Conservation (phyloP, 2,888 invertebrate species). For the Eurois occulta region DNA sequence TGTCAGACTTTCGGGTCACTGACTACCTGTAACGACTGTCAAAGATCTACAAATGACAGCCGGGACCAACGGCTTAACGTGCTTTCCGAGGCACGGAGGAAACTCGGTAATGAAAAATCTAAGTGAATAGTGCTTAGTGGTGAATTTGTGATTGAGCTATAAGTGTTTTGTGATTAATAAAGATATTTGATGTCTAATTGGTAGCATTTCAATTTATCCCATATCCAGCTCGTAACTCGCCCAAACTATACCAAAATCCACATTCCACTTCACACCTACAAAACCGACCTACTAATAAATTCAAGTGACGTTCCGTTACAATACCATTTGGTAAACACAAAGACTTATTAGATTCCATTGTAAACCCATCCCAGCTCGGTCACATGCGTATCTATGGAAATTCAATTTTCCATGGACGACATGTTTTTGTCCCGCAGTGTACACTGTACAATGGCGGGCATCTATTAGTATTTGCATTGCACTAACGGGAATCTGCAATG, state of each 20-base stretch:
- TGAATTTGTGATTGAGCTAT: too few species aligned
- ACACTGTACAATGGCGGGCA: constrained; percentile 78
- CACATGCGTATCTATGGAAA: constrained; percentile 82
- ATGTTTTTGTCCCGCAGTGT: constrained; percentile 80
- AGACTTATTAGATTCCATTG: constrained; percentile 65
- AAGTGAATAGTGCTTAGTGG: too few species aligned
- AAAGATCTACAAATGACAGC: too few species aligned
- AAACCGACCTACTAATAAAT: constrained; percentile 41
- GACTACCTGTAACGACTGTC: too few species aligned
- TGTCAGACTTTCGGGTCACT: too few species aligned
- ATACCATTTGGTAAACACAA: constrained; percentile 61
- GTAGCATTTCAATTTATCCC: too few species aligned
- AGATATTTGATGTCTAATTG: too few species aligned
- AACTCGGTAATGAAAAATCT: too few species aligned
- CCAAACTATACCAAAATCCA: background rate
- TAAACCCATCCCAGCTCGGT: constrained; percentile 58
- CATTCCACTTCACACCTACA: constrained; percentile 38
- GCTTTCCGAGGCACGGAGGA: too few species aligned
- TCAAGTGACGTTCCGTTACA: constrained; percentile 45
- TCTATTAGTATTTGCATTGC: constrained; percentile 85
- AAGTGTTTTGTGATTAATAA: too few species aligned
- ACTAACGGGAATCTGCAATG: constrained; percentile 86
- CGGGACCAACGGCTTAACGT: too few species aligned
- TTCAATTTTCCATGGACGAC: constrained; percentile 81
- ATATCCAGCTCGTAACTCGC: too few species aligned